Percentiles rank a stretch among this genome's conserved stretches.
Conservation (phyloP, 2,888 invertebrate genomes). For the Sicus ferrugineus region DNA sequence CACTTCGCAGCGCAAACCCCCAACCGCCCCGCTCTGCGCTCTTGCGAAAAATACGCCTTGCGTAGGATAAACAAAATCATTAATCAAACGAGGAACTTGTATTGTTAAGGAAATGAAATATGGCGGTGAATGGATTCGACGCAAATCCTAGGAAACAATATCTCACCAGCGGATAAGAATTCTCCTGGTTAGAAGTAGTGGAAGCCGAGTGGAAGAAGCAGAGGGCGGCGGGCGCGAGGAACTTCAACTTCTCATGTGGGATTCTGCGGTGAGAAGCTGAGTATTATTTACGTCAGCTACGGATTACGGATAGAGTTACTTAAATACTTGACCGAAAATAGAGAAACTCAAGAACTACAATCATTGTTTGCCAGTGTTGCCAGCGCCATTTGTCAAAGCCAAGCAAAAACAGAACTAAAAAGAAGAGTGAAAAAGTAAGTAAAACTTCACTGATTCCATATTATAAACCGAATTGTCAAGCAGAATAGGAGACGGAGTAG, state of each 20-base stretch:
- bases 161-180: constrained; percentile 22
- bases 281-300: constrained; percentile 25
- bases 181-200: neutral
- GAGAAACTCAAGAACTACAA: constrained; percentile 37
- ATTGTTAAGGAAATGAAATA: constrained; percentile 45
- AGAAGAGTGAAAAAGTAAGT: neutral
- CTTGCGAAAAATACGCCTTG: neutral
- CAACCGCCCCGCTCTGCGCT: neutral
- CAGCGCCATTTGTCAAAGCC: constrained; percentile 45
- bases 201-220: neutral
- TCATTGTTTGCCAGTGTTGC: constrained; percentile 43
- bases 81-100: constrained; percentile 44
- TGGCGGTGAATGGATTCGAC: constrained; percentile 37
- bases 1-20: neutral
- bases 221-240: neutral
- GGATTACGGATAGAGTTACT: constrained; percentile 6
- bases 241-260: no score
- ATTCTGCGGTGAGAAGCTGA: constrained; percentile 18
- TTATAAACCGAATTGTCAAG: neutral
- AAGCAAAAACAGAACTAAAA: constrained; percentile 36
- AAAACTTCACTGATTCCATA: neutral
- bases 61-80: constrained; percentile 43
- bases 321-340: constrained; percentile 10
- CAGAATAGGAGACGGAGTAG: neutral
- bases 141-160: constrained; percentile 31